Percentiles rank a stretch among this genome's conserved stretches.
These are phyloP conservation scores for Xenotilapia leptura DNA, from an alignment of 2,113 vertebrate species.

Conservation along the genomic window DNA sequence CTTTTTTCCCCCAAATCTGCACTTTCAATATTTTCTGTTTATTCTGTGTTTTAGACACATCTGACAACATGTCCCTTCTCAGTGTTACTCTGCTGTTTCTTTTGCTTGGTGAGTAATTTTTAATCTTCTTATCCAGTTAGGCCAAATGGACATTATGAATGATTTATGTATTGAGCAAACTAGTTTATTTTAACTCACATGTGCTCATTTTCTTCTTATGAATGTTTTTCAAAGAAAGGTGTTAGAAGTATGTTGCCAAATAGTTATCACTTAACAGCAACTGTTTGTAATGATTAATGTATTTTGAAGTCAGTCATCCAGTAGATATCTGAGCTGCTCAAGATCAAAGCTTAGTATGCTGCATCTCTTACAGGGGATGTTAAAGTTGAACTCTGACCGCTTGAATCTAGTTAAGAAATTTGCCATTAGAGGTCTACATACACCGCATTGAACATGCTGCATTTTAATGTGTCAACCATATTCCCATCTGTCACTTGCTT, in stretches of 20 bases:
- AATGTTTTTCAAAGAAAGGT: not conserved
- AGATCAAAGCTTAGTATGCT: not conserved
- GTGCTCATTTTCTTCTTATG: not conserved
- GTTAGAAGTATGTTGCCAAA: not conserved
- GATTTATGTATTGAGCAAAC: not conserved
- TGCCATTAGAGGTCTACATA: not conserved
- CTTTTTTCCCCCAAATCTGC: not conserved
- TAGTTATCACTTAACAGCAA: not conserved
- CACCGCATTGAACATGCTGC: not conserved
- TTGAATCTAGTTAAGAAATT: not conserved
- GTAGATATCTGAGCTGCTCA: not conserved
- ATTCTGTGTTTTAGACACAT: not conserved
- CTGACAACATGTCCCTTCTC: constrained; percentile 59
- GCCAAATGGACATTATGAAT: not conserved
- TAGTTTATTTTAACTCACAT: not conserved
- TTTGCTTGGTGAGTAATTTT: constrained; percentile 61
- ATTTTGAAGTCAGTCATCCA: not conserved
- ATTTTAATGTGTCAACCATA: not conserved
- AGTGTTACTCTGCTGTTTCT: constrained; percentile 33
- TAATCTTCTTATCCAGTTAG: not conserved
- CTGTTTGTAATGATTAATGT: not conserved
- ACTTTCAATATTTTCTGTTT: not conserved
- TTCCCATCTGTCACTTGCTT: not conserved
- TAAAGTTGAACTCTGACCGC: not conserved
- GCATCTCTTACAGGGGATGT: not conserved